phyloP scores from a whole-genome alignment of 2,888 invertebrate genomes.

The Helleia helle region DNA sequence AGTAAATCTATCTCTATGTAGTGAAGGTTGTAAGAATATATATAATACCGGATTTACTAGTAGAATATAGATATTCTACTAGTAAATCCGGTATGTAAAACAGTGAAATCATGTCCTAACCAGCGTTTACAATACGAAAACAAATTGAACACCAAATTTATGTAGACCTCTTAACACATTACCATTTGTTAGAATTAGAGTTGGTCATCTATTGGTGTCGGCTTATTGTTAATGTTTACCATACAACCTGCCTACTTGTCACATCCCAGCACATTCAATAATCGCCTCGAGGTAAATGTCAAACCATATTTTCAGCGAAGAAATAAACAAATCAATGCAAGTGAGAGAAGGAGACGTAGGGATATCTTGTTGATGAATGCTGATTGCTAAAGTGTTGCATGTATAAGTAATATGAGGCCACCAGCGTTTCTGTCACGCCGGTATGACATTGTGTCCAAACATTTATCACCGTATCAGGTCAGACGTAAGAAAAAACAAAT shows the following conservation, averaged over 20 bases:
- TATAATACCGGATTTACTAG: no score
- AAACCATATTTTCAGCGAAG: slow-evolving; percentile 46
- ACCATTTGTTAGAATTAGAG: slow-evolving; percentile 26
- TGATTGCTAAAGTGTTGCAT: slow-evolving; percentile 70
- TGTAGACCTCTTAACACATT: slow-evolving; percentile 18
- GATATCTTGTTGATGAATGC: slow-evolving; percentile 67
- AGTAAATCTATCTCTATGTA: no score
- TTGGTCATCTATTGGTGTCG: slow-evolving; percentile 32
- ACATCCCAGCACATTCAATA: slow-evolving; percentile 30
- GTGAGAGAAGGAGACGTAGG: slow-evolving; percentile 46
- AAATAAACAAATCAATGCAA: slow-evolving; percentile 60
- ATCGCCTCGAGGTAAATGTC: slow-evolving; percentile 31
- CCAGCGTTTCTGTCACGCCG: slow-evolving; percentile 63
- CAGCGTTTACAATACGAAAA: slow-evolving; percentile 15
- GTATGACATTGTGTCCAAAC: slow-evolving; percentile 67
- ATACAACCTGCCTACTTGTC: slow-evolving; percentile 40
- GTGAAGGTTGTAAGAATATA: no score
- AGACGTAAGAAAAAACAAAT: no score
- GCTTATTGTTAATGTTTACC: slow-evolving; percentile 31
- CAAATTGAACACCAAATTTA: slow-evolving; percentile 22
- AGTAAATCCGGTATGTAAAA: neutral
- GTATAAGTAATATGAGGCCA: slow-evolving; percentile 67
- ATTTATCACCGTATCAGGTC: no score
- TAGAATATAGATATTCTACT: neutral
- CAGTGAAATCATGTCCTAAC: neutral